Evolutionary conservation across 1,140 invertebrate species (phyloP).

Genomic region (Temnothorax longispinosus): DNA sequence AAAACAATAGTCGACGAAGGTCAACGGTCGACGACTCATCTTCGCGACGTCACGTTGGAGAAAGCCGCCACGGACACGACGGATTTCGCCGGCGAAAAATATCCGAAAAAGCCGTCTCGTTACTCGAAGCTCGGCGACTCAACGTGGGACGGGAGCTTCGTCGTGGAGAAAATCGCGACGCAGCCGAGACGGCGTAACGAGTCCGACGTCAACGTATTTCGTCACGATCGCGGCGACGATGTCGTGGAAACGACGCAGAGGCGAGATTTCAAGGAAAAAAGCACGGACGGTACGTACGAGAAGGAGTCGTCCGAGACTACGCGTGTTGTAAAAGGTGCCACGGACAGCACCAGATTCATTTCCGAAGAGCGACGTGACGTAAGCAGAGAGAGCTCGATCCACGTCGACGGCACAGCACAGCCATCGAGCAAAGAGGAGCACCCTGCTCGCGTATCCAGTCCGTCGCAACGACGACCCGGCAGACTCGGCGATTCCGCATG

Average conservation of each 20-base stretch:
- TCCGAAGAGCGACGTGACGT: slow-evolving; percentile 62
- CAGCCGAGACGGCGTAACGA: slow-evolving; percentile 28
- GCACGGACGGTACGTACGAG: slow-evolving; percentile 62
- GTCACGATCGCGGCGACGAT: neutral
- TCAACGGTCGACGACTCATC: neutral
- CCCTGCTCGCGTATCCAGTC: neutral
- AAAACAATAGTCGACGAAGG: slow-evolving; percentile 35
- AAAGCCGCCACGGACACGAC: neutral
- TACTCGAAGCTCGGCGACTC: slow-evolving; percentile 72
- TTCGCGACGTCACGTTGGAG: neutral
- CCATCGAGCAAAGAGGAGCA: neutral
- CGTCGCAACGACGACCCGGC: neutral
- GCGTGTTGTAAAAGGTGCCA: slow-evolving; percentile 58
- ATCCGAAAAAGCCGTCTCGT: neutral
- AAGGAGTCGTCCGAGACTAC: slow-evolving; percentile 62
- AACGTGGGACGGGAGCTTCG: slow-evolving; percentile 72
- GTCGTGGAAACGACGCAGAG: slow-evolving; percentile 58
- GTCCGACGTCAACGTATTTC: slow-evolving; percentile 43
- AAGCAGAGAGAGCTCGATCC: slow-evolving; percentile 39
- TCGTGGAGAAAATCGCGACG: slow-evolving; percentile 35
- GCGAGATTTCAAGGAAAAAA: slow-evolving; percentile 55
- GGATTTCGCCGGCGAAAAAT: slow-evolving; percentile 6
- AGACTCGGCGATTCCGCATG: slow-evolving; percentile 72
- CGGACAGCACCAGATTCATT: slow-evolving; percentile 65
- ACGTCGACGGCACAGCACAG: neutral